Percentiles rank a stretch among this genome's conserved stretches.
Evolutionary conservation across 2,888 invertebrate genomes (phyloP).

Genomic region (Metallyticus violacea): DNA sequence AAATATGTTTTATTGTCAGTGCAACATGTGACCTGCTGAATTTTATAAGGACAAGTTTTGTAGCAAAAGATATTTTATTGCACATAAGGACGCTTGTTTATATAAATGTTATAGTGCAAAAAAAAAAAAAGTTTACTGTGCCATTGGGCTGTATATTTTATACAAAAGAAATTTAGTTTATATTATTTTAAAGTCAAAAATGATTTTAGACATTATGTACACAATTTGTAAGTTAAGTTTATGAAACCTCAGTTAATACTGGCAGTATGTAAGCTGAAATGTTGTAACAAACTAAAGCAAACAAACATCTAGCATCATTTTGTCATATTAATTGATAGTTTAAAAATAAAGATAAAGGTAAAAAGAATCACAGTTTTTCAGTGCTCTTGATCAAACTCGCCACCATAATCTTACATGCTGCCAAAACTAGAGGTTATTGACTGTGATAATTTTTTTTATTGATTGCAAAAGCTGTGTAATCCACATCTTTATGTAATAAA

Average conservation of each 20-base stretch:
- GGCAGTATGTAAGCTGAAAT: background rate
- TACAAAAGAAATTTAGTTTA: slow-evolving; percentile 14
- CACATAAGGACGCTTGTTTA: background rate
- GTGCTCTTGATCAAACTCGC: background rate
- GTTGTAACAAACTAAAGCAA: background rate
- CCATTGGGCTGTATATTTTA: slow-evolving; percentile 30
- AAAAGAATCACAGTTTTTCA: background rate
- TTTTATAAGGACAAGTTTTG: background rate
- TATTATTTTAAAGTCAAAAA: slow-evolving; percentile 1
- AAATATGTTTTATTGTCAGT: background rate
- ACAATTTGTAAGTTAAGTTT: background rate
- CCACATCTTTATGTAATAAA: background rate
- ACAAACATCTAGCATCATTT: background rate
- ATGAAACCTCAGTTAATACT: background rate
- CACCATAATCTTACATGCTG: background rate
- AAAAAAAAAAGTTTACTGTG: slow-evolving; percentile 27
- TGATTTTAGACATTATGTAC: background rate
- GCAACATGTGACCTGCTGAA: background rate
- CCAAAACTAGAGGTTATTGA: background rate
- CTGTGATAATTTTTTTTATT: slow-evolving; percentile 19
- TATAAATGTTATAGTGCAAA: slow-evolving; percentile 21
- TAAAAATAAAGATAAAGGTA: background rate
- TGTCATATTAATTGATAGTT: too few relatives aligned
- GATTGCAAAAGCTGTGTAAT: background rate
- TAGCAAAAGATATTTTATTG: background rate